Evolutionary conservation across 2,888 invertebrate genomes (phyloP), one percentile per base, ranked within the genome.

Genomic region (Harmothoe impar): DNA sequence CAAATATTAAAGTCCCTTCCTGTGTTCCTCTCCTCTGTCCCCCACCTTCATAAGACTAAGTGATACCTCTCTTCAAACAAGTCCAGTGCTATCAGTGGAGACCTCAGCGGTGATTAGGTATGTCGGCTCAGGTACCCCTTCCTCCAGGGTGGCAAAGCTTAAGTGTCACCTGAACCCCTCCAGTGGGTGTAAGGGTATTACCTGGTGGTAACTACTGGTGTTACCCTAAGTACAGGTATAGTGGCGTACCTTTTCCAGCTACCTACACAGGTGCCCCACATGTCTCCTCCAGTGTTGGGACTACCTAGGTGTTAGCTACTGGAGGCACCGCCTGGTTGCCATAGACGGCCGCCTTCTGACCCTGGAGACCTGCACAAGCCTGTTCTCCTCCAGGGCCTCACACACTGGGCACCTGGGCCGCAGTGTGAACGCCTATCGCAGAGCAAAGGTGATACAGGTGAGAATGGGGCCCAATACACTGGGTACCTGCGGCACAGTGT

Each of bases 291-390:
- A n/a, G 20, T n/a, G 15, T n/a, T 62, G 20, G 20, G 12, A 7
- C 1, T n/a, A 62, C 62, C 62, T 20, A 20, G 3, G 62, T 62
- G 62, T 62, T 62, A n/a, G 62, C n/a, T 20, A 1, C 62, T 62
- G 62, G 62, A 62, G 62, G 7, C n/a, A 62, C 62, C 7, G 20
- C 62, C 62, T 62, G 62, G 62, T 62, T 62, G 62, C 62, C 62
- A 62, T 62, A 62, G 62, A 62, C 62, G 62, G 62, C 62, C 62
- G 20, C 62, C 62, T 62, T 3, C n/a, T n/a, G 43, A 43, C 43
- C 43, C 43, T 43, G 43, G 43, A 43, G 43, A 62, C 62, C 62
- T 62, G 62, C 20, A 62, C 62, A 20, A 62, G n/a, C 62, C 20
- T n/a, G 62, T 62, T 15, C 20, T 7, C 62, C 62, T 62, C 20